phyloP scores from a whole-genome alignment of 1,140 invertebrate genomes.

The Drosophila nikananu region DNA sequence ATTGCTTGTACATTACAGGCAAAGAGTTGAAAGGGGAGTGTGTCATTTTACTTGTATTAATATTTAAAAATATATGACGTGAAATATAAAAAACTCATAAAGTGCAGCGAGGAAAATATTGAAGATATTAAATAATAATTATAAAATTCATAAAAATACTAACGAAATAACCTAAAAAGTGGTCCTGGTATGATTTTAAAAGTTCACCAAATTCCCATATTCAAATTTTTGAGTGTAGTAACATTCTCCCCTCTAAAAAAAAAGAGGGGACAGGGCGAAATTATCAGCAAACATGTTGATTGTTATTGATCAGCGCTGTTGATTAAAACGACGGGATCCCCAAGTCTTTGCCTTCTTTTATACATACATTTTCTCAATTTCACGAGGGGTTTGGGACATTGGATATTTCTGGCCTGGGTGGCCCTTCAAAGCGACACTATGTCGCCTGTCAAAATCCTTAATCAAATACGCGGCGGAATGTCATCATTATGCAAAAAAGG shows the following conservation, averaged over 20 bases:
- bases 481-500: conserved; percentile 80
- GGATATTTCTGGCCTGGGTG: conserved; percentile 80
- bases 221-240: not conserved
- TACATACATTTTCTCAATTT: conserved; percentile 25
- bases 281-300: conserved; percentile 84
- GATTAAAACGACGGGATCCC: conserved; percentile 77
- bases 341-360: conserved; percentile 7
- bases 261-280: conserved; percentile 57
- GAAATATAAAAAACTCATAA: too few relatives aligned
- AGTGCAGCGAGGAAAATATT: too few relatives aligned
- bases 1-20: too few relatives aligned
- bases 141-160: not conserved
- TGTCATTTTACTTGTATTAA: too few relatives aligned
- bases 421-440: conserved; percentile 82
- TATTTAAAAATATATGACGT: too few relatives aligned
- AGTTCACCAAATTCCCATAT: not conserved
- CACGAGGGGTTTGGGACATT: conserved; percentile 52
- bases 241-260: conserved; percentile 20
- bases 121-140: too few relatives aligned
- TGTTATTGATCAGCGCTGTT: conserved; percentile 81
- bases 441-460: conserved; percentile 84
- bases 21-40: too few relatives aligned
- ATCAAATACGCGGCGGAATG: conserved; percentile 83
- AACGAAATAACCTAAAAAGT: not conserved
- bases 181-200: not conserved